These are phyloP conservation scores for Agrypnus murinus DNA, from an alignment of 2,888 invertebrate genomes.

Conservation along the genomic window DNA sequence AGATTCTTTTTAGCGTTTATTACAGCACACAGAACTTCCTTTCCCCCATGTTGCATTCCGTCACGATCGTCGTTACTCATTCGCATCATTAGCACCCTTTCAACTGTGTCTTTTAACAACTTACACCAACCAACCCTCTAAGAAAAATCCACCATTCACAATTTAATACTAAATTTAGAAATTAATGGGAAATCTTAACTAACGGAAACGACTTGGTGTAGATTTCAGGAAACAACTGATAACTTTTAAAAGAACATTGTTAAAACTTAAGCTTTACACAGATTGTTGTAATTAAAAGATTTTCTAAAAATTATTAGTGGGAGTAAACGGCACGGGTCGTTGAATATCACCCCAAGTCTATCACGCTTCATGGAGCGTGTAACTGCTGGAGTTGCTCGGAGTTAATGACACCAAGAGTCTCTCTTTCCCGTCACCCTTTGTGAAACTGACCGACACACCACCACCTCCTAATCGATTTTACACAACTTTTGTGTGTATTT, in stretches of 20 bases:
- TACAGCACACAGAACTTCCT: slow-evolving; percentile 26
- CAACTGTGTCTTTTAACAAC: slow-evolving; percentile 32
- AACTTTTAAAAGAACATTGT: no score
- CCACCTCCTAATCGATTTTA: slow-evolving; percentile 55
- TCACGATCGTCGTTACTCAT: slow-evolving; percentile 52
- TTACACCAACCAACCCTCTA: slow-evolving; percentile 15
- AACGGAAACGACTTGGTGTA: no score
- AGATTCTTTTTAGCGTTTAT: slow-evolving; percentile 18
- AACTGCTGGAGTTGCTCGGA: slow-evolving; percentile 46
- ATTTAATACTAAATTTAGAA: slow-evolving; percentile 38
- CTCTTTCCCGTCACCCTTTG: slow-evolving; percentile 47
- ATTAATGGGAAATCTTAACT: no score
- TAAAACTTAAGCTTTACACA: no score
- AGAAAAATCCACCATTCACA: slow-evolving; percentile 32
- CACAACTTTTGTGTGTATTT: slow-evolving; percentile 56
- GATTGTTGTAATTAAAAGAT: no score
- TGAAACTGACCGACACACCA: slow-evolving; percentile 52
- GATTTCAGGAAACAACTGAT: no score
- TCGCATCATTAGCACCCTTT: slow-evolving; percentile 51
- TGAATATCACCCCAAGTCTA: slow-evolving; percentile 43
- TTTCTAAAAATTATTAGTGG: no score
- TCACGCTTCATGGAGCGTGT: slow-evolving; percentile 49
- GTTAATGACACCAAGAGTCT: slow-evolving; percentile 51
- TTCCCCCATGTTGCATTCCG: slow-evolving; percentile 50
- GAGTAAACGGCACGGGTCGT: slow-evolving; percentile 29